Evolutionary conservation across 2,113 vertebrate species (phyloP).

Genomic region (rat (Rattus norvegicus)): DNA sequence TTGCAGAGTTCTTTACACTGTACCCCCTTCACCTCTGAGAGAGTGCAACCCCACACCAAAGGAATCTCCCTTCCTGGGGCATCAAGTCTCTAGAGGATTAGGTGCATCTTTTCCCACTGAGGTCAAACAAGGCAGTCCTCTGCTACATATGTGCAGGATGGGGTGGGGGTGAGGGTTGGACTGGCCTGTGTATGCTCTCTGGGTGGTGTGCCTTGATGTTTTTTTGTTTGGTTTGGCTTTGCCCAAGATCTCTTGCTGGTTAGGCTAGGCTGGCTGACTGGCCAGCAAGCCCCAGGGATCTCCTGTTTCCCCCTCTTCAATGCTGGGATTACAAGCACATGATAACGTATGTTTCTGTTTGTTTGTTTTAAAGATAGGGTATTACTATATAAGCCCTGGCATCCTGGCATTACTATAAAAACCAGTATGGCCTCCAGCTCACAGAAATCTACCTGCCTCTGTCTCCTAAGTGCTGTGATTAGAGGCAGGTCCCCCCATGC

Average conservation of each 20-base stretch:
- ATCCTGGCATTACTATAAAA: neutral
- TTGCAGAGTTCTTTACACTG: no score
- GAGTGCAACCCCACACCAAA: no score
- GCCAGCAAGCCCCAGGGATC: neutral
- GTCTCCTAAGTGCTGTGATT: neutral
- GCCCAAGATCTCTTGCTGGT: neutral
- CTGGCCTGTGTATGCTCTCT: neutral
- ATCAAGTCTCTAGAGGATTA: no score
- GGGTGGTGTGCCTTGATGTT: neutral
- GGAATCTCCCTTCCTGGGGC: no score
- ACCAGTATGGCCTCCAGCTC: neutral
- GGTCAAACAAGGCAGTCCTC: no score
- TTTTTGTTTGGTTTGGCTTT: neutral
- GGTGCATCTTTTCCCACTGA: no score
- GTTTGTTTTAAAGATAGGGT: neutral
- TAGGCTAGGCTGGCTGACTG: neutral
- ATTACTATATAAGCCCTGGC: neutral
- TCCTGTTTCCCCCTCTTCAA: neutral
- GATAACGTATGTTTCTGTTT: neutral
- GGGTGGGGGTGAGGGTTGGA: no score
- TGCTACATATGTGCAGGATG: no score
- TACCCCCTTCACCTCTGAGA: no score
- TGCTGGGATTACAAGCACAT: neutral
- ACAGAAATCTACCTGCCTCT: neutral
- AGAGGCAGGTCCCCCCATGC: neutral